Percentiles rank a stretch among this genome's conserved stretches.
These are phyloP conservation scores for Caranx melampygus DNA, from an alignment of 2,113 vertebrate genomes.

Conservation along the genomic window DNA sequence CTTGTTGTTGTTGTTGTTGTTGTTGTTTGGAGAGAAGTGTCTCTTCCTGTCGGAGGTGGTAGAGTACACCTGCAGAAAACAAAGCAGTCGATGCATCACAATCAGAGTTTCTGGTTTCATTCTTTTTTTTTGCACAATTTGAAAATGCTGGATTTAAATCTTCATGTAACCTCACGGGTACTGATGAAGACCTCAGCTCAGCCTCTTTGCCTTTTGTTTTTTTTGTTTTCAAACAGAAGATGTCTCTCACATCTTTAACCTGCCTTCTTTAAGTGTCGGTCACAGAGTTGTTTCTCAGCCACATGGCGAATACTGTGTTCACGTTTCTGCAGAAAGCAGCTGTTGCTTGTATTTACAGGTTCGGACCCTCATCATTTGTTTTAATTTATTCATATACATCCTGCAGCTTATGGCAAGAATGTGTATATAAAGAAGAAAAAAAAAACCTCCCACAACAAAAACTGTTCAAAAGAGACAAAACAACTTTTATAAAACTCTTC, in stretches of 20 bases:
- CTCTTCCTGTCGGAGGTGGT: not conserved
- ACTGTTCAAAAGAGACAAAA: conserved; percentile 47
- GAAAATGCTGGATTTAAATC: conserved; percentile 33
- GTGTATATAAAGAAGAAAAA: conserved; percentile 68
- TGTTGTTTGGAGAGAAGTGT: not conserved
- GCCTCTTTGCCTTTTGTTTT: conserved; percentile 21
- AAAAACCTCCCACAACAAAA: conserved; percentile 47
- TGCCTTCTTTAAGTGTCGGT: conserved; percentile 6
- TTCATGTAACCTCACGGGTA: conserved; percentile 12
- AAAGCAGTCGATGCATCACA: not conserved
- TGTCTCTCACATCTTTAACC: not conserved
- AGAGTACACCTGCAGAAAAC: not conserved
- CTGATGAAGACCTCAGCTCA: conserved; percentile 24
- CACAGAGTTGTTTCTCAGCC: not conserved
- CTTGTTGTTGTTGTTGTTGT: not conserved
- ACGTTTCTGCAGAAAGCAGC: not conserved
- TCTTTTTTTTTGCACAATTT: conserved; percentile 1
- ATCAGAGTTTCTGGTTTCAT: not conserved
- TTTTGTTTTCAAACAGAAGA: conserved; percentile 36
- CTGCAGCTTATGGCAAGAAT: conserved; percentile 71
- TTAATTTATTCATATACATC: conserved; percentile 59
- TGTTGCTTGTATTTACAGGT: not conserved
- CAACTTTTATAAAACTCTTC: conserved; percentile 77
- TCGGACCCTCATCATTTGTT: not conserved
- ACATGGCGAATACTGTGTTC: not conserved